These are phyloP conservation scores for Agrilus cyanescens DNA, from an alignment of 2,888 invertebrate genomes.

Conservation along the genomic window DNA sequence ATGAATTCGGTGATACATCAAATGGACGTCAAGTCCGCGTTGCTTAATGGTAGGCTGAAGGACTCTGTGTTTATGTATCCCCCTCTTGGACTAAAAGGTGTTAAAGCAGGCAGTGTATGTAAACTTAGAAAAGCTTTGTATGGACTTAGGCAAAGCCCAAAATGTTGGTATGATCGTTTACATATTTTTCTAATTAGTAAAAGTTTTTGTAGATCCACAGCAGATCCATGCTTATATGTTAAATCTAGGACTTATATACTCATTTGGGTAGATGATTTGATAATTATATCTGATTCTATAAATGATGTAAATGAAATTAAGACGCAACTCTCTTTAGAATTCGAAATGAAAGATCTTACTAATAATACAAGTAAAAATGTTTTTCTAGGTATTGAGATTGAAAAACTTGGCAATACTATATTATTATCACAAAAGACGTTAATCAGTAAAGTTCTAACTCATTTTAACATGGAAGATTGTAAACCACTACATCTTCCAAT, in stretches of 20 bases:
- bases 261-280: conserved; percentile 15
- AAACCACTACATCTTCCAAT: conserved; percentile 1
- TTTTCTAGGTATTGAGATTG: conserved; percentile 12
- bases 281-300: conserved; percentile 10
- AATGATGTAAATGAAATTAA: conserved; percentile 8
- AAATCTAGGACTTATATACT: conserved; percentile 10
- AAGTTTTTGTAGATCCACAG: conserved; percentile 13
- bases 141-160: conserved; percentile 13
- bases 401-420: conserved; percentile 1
- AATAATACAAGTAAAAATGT: conserved; percentile 6
- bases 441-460: conserved; percentile 12
- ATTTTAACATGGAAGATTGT: conserved; percentile 14
- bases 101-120: conserved; percentile 6
- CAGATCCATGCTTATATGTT: conserved; percentile 16
- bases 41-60: conserved; percentile 9
- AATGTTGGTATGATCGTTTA: conserved; percentile 14
- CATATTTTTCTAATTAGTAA: conserved; percentile 7
- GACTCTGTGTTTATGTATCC: neutral
- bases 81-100: neutral
- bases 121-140: conserved; percentile 13
- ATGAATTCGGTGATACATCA: conserved; percentile 8
- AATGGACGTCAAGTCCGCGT: conserved; percentile 13
- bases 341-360: conserved; percentile 12
- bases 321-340: conserved; percentile 7
- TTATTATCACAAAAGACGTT: conserved; percentile 12